phyloP scores from a whole-genome alignment of 2,797 vertebrate genomes.

The Eupleurogrammus muticus region DNA sequence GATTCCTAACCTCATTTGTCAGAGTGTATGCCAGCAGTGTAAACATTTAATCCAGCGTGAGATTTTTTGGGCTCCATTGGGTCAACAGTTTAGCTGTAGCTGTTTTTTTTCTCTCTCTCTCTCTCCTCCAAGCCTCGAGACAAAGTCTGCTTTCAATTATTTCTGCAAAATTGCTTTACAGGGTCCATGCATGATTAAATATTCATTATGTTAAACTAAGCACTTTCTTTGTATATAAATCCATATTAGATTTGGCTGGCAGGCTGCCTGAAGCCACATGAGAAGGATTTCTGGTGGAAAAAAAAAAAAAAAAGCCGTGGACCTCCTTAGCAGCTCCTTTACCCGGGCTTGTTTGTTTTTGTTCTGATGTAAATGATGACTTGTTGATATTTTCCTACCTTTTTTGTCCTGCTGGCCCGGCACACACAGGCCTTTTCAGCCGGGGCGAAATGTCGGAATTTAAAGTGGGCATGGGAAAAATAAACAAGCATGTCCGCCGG shows the following conservation, averaged over 20 bases:
- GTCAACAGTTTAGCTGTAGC: slow-evolving; percentile 85
- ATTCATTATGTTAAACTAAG: slow-evolving; percentile 92
- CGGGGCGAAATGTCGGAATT: slow-evolving; percentile 70
- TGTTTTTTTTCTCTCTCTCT: slow-evolving; percentile 73
- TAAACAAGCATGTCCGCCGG: slow-evolving; percentile 70
- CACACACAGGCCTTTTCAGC: slow-evolving; percentile 71
- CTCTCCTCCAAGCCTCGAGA: slow-evolving; percentile 80
- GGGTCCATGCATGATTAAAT: slow-evolving; percentile 90
- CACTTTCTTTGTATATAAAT: slow-evolving; percentile 91
- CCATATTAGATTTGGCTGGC: slow-evolving; percentile 88
- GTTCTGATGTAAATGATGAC: slow-evolving; percentile 81
- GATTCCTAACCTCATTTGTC: slow-evolving; percentile 83
- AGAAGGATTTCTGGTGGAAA: slow-evolving; percentile 83
- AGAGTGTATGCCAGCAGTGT: slow-evolving; percentile 84
- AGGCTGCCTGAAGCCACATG: slow-evolving; percentile 85
- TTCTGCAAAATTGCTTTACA: slow-evolving; percentile 90
- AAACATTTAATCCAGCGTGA: slow-evolving; percentile 86
- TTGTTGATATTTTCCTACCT: slow-evolving; percentile 80
- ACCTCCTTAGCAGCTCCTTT: slow-evolving; percentile 77
- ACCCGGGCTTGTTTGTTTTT: slow-evolving; percentile 79
- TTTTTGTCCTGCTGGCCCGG: slow-evolving; percentile 61
- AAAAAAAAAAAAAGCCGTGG: slow-evolving; percentile 66
- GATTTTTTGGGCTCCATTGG: slow-evolving; percentile 82
- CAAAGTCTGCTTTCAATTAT: slow-evolving; percentile 93
- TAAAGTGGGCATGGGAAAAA: slow-evolving; percentile 78